Percentiles rank a stretch among this genome's conserved stretches.
These are phyloP conservation scores for Nothoprocta pentlandii DNA, from an alignment of 2,113 vertebrate species.

Conservation along the genomic window DNA sequence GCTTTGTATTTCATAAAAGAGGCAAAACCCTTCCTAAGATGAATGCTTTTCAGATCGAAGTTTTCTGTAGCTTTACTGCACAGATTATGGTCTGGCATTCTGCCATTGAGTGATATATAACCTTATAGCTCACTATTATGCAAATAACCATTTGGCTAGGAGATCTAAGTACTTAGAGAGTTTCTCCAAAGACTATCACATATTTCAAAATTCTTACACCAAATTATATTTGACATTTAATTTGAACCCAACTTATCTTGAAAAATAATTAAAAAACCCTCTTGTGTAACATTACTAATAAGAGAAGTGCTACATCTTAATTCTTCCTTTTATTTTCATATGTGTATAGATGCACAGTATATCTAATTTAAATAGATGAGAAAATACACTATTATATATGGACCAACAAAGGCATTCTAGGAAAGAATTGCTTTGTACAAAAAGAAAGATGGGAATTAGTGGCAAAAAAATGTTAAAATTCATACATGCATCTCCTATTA, in stretches of 20 bases:
- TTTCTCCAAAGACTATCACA: constrained; percentile 74
- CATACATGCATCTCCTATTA: constrained; percentile 38
- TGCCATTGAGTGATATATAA: constrained; percentile 75
- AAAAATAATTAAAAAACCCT: constrained; percentile 67
- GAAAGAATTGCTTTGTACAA: neutral
- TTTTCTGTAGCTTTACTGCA: constrained; percentile 74
- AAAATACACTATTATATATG: neutral
- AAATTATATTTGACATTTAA: constrained; percentile 79
- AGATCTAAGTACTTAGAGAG: constrained; percentile 60
- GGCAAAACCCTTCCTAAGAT: constrained; percentile 59
- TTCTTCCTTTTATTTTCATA: neutral
- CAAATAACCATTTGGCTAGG: constrained; percentile 77
- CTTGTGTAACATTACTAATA: constrained; percentile 32
- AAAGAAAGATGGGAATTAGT: constrained; percentile 4
- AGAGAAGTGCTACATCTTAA: constrained; percentile 1
- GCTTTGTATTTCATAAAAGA: constrained; percentile 65
- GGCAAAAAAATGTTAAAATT: constrained; percentile 68
- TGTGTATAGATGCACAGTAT: neutral
- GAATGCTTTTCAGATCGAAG: constrained; percentile 71
- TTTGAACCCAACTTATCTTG: constrained; percentile 68
- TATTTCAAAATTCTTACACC: constrained; percentile 70
- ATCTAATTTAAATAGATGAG: neutral
- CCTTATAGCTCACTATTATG: constrained; percentile 74
- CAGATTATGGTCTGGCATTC: constrained; percentile 72
- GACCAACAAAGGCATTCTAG: neutral